These are phyloP conservation scores for Apteryx mantelli DNA, from an alignment of 2,113 vertebrate species.

Conservation along the genomic window DNA sequence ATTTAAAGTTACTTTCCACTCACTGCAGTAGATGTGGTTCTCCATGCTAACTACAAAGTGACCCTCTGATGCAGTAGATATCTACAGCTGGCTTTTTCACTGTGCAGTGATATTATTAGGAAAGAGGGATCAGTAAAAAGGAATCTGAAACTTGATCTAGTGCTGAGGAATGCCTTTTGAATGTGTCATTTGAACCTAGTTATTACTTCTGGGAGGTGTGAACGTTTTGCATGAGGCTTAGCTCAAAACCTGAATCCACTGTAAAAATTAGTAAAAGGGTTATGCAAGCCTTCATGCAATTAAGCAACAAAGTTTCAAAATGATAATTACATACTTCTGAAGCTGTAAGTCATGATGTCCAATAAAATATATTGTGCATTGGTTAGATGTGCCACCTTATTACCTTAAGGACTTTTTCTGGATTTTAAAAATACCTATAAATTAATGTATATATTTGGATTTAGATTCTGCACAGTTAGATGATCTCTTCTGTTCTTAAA, in stretches of 20 bases:
- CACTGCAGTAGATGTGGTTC: not conserved
- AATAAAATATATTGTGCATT: not conserved
- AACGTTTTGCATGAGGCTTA: not conserved
- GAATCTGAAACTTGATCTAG: constrained; percentile 57
- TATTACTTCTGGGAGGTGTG: constrained; percentile 59
- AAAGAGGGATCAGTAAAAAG: constrained; percentile 46
- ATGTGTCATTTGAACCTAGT: constrained; percentile 22
- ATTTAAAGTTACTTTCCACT: not conserved
- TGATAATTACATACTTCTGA: not conserved
- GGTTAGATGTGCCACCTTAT: not conserved
- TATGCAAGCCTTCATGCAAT: not conserved
- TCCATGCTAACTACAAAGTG: not conserved
- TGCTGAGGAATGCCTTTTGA: constrained; percentile 49
- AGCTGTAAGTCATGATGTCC: not conserved
- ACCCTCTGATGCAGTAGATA: not conserved
- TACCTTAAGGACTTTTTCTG: not conserved
- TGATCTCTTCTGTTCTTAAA: not conserved
- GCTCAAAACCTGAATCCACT: constrained; percentile 3
- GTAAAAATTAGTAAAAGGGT: constrained; percentile 10
- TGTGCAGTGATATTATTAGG: constrained; percentile 46
- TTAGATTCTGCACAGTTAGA: not conserved
- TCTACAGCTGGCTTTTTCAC: not conserved
- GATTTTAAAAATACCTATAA: not conserved
- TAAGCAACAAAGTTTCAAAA: constrained; percentile 11
- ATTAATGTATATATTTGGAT: not conserved